Base-by-base conservation (phyloP, 1,140 invertebrate species). In the Trachelipus rathkii region DNA sequence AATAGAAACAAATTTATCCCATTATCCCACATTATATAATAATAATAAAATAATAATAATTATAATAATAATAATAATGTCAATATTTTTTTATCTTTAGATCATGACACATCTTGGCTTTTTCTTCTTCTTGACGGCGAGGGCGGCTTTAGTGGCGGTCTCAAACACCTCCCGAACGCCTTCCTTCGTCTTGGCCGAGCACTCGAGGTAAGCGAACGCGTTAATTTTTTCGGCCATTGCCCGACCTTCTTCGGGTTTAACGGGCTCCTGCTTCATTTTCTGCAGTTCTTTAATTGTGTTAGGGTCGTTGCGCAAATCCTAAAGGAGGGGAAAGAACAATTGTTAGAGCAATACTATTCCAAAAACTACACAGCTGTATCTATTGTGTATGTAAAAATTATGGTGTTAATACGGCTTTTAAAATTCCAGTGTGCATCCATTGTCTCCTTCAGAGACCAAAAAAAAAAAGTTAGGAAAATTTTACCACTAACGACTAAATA, bases 161-260 rank as follows among this genome's bases (percentile, higher is more conserved):
- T 99, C 97, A 88, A 99, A 99, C 67, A 99, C 97, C 88, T 99
- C 96, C 83, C 96, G 89, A 70, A 99, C 96, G 83, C 97, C 97
- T 85, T 99, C 97, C 90, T 99, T 99, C 85, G 95, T 99, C 87
- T 99, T 99, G 83, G 97, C 97, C 71, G 96, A 99, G 88, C 97
- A 99, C 88, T 99, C 97, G 81, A 99, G 89, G 88, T 99, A 99
- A 76, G 95, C 95, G 86, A 97, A 99, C 78, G 97, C 97, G 87
- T 96, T 98, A 79, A 99, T 99, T 88, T 98, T 99, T 84, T 99
- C 97, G 60, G 97, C 96, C 95, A 99, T 98, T 70, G 95, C 92
- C 82, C 95, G 91, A 78, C 96, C 94, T 87, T 99, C 97, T 84
- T 99, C 97, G 68, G 95, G 92, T 86, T 96, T 97, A 11, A 99